Conservation (phyloP, 2,113 vertebrate genomes). For the Pteropus alecto region DNA sequence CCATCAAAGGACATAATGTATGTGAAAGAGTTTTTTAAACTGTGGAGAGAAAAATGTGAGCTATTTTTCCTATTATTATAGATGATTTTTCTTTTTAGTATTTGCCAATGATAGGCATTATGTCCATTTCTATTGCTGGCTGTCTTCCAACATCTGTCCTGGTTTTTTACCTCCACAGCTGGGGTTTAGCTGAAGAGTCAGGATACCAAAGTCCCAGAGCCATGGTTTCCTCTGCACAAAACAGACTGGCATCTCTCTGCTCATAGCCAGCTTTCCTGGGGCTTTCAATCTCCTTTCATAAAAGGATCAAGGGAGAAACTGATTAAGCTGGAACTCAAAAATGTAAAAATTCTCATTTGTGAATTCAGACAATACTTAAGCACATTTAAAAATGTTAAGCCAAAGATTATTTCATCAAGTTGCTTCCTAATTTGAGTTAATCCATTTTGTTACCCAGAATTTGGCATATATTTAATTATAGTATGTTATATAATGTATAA, state of each 20-base stretch:
- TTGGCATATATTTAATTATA: not conserved
- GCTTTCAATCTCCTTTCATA: not conserved
- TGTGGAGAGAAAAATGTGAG: not conserved
- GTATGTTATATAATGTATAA: not conserved
- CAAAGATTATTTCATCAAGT: not conserved
- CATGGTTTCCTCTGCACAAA: not conserved
- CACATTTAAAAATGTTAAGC: slow-evolving; percentile 8
- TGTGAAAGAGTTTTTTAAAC: not conserved
- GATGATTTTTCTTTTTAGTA: not conserved
- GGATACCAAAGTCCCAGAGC: not conserved
- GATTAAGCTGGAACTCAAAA: not conserved
- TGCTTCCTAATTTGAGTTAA: slow-evolving; percentile 29
- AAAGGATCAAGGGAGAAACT: not conserved
- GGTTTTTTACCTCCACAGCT: not conserved
- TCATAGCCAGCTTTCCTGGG: not conserved
- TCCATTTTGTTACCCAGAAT: not conserved
- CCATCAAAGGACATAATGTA: not conserved
- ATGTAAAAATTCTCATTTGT: not conserved
- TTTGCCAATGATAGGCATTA: not conserved
- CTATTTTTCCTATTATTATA: not conserved
- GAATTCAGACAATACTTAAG: slow-evolving; percentile 31
- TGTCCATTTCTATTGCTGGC: not conserved
- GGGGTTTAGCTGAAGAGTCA: not conserved
- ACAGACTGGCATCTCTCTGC: not conserved
- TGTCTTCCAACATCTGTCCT: not conserved